Evolutionary conservation across 2,888 invertebrate species (phyloP).

Genomic region (Philhelius pedissequus): DNA sequence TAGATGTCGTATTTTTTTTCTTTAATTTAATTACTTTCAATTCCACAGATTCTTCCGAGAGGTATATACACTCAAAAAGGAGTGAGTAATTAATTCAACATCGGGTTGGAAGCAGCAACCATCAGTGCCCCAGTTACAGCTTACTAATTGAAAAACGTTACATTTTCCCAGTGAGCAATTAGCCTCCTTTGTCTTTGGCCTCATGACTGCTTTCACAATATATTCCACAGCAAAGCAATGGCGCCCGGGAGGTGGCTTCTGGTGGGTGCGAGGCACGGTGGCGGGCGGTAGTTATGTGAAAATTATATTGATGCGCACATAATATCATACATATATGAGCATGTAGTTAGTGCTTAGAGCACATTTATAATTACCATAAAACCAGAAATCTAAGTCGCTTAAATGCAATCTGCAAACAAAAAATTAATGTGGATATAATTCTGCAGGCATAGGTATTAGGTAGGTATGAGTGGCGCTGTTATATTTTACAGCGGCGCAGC

Average conservation of each 20-base stretch:
- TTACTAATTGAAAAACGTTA: conserved; percentile 43
- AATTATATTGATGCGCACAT: conserved; percentile 60
- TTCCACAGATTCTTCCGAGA: conserved; percentile 30
- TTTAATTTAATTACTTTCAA: conserved; percentile 29
- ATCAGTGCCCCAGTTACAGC: conserved; percentile 47
- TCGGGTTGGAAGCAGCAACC: conserved; percentile 21
- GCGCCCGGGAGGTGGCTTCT: background rate
- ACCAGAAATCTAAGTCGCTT: conserved; percentile 49
- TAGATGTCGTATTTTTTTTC: background rate
- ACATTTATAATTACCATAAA: conserved; percentile 62
- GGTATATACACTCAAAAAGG: background rate
- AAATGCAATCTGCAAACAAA: conserved; percentile 27
- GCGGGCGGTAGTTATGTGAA: conserved; percentile 53
- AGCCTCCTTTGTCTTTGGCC: conserved; percentile 64
- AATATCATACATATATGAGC: no score
- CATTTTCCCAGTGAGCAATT: conserved; percentile 56
- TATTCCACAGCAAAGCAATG: background rate
- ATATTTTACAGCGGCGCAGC: no score
- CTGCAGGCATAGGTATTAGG: no score
- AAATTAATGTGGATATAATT: background rate
- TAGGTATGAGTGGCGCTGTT: conserved; percentile 1
- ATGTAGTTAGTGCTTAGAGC: conserved; percentile 54
- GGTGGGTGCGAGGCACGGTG: background rate
- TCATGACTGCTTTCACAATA: conserved; percentile 62
- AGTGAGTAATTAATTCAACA: conserved; percentile 39